Percentiles rank a stretch among this genome's conserved stretches.
Conservation (phyloP, 2,888 invertebrate genomes). For the Thysanoteuthis rhombus region DNA sequence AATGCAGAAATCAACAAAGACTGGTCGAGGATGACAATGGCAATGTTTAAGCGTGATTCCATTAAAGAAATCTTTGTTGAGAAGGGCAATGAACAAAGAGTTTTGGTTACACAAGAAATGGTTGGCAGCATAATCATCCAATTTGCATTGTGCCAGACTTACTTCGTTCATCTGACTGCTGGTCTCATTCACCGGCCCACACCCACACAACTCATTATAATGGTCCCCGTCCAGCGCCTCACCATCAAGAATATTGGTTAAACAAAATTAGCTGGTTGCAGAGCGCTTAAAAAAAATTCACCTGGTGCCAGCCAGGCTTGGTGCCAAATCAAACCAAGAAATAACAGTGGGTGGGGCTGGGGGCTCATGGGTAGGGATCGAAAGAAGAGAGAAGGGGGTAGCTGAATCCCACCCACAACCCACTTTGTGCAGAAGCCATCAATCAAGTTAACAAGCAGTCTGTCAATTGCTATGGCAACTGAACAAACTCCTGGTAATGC, state of each 20-base stretch:
- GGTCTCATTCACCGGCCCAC: background rate
- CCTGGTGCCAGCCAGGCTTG: background rate
- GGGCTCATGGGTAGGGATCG: background rate
- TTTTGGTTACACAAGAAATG: background rate
- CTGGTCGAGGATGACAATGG: too few species aligned
- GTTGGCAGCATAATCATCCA: background rate
- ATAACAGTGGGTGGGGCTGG: background rate
- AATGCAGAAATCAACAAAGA: too few species aligned
- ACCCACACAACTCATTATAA: background rate
- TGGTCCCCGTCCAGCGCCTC: background rate
- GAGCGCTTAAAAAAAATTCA: background rate
- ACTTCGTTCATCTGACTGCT: background rate
- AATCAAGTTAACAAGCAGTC: background rate
- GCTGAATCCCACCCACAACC: background rate
- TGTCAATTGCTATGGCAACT: conserved; percentile 12
- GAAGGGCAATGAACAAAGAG: background rate
- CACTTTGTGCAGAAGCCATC: background rate
- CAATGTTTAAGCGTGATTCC: background rate
- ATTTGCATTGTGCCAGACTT: background rate
- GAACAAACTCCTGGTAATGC: background rate
- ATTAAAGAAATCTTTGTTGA: background rate
- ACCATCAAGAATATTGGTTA: background rate
- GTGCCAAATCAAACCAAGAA: background rate
- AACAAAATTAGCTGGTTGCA: background rate
- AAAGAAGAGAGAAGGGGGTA: background rate